Evolutionary conservation across 2,888 invertebrate genomes (phyloP).

Genomic region (Masnerella sp.): DNA sequence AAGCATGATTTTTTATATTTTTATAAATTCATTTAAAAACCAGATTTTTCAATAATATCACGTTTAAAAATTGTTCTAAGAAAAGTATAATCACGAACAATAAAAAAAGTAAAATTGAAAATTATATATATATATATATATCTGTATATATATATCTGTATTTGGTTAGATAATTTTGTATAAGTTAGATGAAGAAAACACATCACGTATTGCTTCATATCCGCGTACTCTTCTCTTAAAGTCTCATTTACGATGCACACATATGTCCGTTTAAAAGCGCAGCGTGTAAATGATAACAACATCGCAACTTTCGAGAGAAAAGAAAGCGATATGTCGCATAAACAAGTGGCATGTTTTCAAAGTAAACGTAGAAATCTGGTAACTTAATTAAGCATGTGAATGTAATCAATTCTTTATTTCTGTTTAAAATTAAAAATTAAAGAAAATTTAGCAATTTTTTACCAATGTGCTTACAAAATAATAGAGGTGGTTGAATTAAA

Average conservation of each 20-base stretch:
- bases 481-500: too few relatives aligned
- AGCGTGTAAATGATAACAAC: constrained; percentile 27
- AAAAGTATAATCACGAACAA: too few relatives aligned
- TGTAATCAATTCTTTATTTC: neutral
- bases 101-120: too few relatives aligned
- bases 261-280: constrained; percentile 12
- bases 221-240: constrained; percentile 11
- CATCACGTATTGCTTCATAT: neutral
- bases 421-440: neutral
- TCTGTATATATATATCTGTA: too few relatives aligned
- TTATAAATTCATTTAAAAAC: too few relatives aligned
- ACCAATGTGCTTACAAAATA: too few relatives aligned
- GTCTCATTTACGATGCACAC: constrained; percentile 27
- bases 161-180: too few relatives aligned
- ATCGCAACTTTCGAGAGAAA: constrained; percentile 24
- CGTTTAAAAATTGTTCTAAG: too few relatives aligned
- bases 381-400: constrained; percentile 1
- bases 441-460: too few relatives aligned
- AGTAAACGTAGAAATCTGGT: constrained; percentile 10
- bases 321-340: constrained; percentile 18
- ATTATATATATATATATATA: too few relatives aligned
- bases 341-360: constrained; percentile 10
- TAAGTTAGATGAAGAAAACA: neutral
- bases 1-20: too few relatives aligned
- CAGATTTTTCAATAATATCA: too few relatives aligned